Base-by-base conservation (phyloP, 2,113 vertebrate species). In the Danionella cerebrum region DNA sequence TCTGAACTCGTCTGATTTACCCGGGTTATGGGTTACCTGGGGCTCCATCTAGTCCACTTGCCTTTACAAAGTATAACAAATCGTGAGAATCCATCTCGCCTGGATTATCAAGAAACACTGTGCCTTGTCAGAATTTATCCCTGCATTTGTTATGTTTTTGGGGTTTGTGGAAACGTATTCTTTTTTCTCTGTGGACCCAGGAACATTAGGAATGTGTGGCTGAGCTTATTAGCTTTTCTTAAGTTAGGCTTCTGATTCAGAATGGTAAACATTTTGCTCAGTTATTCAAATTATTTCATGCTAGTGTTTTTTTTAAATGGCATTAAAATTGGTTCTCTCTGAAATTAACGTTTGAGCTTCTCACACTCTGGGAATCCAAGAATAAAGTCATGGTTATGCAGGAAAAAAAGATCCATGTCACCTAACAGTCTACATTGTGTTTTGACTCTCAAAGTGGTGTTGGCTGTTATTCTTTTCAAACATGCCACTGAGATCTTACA, bases 41-140 rank as follows among this genome's bases (percentile, higher is more conserved):
- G 31, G 63, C 33, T 66, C n/a, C 10, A 41, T n/a, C 4, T 50
- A 9, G 18, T 67, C 24, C 42, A 44, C 39, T 19, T n/a, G 39
- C 54, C 35, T 70, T 35, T 31, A 24, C 21, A 39, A 55, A 48
- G 33, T 4, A 66, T 21, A 31, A 24, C 33, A 2, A 71, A 64
- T 13, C 33, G 24, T 41, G 25, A 27, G 22, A 59, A 24, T 60
- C 42, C 59, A 21, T 63, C 55, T 54, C 33, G 35, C 65, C 41
- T 67, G 73, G 57, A 63, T 64, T 67, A 52, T 69, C n/a, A n/a
- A n/a, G 65, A 78, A 81, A 77, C 69, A 73, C 76, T 74, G 88
- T 90, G 88, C 86, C 86, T 90, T 90, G 82, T 77, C 79, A 74
- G 74, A 78, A 80, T 73, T n/a, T n/a, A n/a, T n/a, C n/a, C n/a